A percentile compares a stretch with the other conserved stretches of the same genome.
phyloP scores from a whole-genome alignment of 2,888 invertebrate genomes.

The Pimpla rufipes region DNA sequence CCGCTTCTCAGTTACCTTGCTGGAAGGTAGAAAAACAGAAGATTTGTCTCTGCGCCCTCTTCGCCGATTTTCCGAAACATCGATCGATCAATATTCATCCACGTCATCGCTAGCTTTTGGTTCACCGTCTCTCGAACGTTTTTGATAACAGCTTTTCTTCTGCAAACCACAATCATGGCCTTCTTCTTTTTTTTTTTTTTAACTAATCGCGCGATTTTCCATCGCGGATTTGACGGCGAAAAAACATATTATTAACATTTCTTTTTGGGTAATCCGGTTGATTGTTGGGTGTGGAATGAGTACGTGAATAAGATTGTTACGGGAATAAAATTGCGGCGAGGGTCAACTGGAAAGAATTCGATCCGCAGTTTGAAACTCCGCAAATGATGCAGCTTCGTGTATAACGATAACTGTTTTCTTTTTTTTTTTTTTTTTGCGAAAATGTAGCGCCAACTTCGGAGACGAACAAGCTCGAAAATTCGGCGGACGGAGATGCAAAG shows the following conservation, averaged over 20 bases:
- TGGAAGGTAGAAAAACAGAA: slow-evolving; percentile 75
- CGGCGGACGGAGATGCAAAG: slow-evolving; percentile 26
- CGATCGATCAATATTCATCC: neutral
- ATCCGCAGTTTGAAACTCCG: too few relatives aligned
- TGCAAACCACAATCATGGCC: too few relatives aligned
- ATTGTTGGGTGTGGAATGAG: neutral
- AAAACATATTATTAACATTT: neutral
- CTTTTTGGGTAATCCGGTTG: neutral
- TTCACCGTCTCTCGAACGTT: neutral
- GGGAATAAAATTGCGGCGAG: neutral
- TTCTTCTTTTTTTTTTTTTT: neutral
- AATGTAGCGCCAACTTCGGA: slow-evolving; percentile 52
- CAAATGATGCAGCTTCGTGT: neutral
- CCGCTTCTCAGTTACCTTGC: slow-evolving; percentile 81
- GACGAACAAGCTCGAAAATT: slow-evolving; percentile 23
- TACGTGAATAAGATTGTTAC: neutral
- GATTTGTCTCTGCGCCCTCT: neutral
- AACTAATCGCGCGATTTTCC: neutral
- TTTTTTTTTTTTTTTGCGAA: too few relatives aligned
- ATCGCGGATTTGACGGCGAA: neutral
- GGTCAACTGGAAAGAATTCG: neutral
- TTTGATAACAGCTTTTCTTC: too few relatives aligned
- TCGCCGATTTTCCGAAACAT: too few relatives aligned
- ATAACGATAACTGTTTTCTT: slow-evolving; percentile 14
- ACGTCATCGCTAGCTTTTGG: neutral